phyloP scores from a whole-genome alignment of 2,888 invertebrate genomes.

The Ophioninae sp. region DNA sequence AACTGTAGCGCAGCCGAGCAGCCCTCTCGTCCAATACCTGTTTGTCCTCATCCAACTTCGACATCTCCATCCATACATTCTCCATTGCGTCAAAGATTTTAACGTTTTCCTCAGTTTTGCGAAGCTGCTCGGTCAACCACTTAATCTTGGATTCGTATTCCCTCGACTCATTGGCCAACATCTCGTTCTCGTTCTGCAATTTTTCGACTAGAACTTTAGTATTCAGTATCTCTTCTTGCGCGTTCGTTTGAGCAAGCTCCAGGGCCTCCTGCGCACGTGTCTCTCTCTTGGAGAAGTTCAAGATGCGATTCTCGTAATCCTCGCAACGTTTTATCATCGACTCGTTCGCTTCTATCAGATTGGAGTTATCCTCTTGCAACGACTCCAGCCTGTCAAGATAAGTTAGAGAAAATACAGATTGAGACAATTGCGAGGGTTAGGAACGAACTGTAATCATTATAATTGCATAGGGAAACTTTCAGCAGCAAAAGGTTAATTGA shows the following conservation, averaged over 20 bases:
- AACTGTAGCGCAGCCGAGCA: constrained; percentile 57
- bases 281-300: constrained; percentile 52
- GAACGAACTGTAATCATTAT: no score
- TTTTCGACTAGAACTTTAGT: constrained; percentile 54
- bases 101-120: constrained; percentile 57
- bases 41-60: constrained; percentile 63
- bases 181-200: constrained; percentile 61
- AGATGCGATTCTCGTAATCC: constrained; percentile 60
- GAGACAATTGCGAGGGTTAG: no score
- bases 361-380: constrained; percentile 64
- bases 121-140: constrained; percentile 61
- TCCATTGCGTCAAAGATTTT: constrained; percentile 65
- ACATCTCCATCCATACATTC: constrained; percentile 62
- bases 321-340: constrained; percentile 53
- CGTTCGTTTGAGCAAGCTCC: constrained; percentile 36
- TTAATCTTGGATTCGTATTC: constrained; percentile 12
- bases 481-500: no score
- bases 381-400: constrained; percentile 58
- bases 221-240: constrained; percentile 45
- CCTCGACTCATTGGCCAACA: constrained; percentile 17
- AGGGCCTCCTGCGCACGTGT: constrained; percentile 52
- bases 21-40: constrained; percentile 62
- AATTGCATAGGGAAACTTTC: not conserved
- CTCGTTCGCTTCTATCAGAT: constrained; percentile 56
- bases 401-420: not conserved